phyloP scores from a whole-genome alignment of 2,888 invertebrate genomes.

The Lithosia quadra region DNA sequence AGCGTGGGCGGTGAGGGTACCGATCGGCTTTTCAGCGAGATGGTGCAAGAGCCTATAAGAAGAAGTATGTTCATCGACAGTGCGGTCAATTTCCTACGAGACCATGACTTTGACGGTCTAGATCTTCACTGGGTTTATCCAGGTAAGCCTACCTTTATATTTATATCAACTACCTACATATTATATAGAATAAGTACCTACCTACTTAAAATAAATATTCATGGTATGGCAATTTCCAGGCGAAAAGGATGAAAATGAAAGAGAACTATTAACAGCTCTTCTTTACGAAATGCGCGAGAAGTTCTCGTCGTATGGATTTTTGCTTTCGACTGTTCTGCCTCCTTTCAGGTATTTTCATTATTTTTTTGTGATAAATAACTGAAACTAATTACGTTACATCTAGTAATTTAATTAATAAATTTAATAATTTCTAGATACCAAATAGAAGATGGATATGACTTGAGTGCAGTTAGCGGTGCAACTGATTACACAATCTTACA shows the following conservation, averaged over 20 bases:
- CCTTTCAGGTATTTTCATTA: constrained; percentile 80
- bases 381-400: no score
- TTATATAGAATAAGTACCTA: no score
- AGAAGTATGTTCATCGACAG: constrained; percentile 88
- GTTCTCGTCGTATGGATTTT: constrained; percentile 86
- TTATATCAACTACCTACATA: neutral
- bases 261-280: constrained; percentile 83
- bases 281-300: constrained; percentile 88
- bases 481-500: constrained; percentile 90
- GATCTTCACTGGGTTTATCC: constrained; percentile 94
- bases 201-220: neutral
- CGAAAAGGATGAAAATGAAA: constrained; percentile 83
- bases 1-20: constrained; percentile 91
- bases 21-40: constrained; percentile 87
- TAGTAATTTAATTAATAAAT: neutral
- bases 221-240: constrained; percentile 60
- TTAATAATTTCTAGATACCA: constrained; percentile 73
- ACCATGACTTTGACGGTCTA: constrained; percentile 92
- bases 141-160: constrained; percentile 61
- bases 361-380: no score
- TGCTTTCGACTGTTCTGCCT: constrained; percentile 87
- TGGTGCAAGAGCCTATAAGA: constrained; percentile 86
- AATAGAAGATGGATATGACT: constrained; percentile 89
- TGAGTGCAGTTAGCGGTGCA: constrained; percentile 86
- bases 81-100: constrained; percentile 88